These are phyloP conservation scores for Actinernus sp. DNA, from an alignment of 92 coral and sea anemone genomes.

Conservation along the genomic window DNA sequence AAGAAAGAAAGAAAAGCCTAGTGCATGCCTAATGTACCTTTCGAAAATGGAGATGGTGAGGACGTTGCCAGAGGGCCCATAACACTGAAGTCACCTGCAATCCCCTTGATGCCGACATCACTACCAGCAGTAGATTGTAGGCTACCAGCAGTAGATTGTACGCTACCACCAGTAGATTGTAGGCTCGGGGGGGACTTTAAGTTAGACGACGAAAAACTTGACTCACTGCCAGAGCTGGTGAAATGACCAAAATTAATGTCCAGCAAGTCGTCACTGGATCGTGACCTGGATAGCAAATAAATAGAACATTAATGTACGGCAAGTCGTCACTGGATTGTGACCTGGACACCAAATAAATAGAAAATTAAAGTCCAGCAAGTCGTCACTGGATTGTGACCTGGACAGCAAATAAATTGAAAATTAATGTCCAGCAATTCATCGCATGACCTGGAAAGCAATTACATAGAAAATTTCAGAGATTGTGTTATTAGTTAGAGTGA, in stretches of 20 bases:
- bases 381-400: no score
- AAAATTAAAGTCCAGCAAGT: neutral
- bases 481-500: no score
- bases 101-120: slow-evolving; percentile 6
- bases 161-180: neutral
- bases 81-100: neutral
- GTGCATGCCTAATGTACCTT: no score
- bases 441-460: no score
- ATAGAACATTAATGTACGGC: neutral
- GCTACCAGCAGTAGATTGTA: neutral
- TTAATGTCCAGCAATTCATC: no score
- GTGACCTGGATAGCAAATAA: slow-evolving; percentile 33
- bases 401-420: no score
- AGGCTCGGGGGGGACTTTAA: slow-evolving; percentile 1
- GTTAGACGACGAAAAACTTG: slow-evolving; percentile 12
- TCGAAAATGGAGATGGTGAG: no score
- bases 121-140: neutral
- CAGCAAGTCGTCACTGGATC: slow-evolving; percentile 87
- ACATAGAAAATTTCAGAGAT: no score
- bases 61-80: no score
- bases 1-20: no score
- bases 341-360: neutral
- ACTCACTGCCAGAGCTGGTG: slow-evolving; percentile 61
- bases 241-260: slow-evolving; percentile 82
- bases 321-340: no score